phyloP scores from a whole-genome alignment of 2,113 vertebrate genomes.

The Megaptera novaeangliae region DNA sequence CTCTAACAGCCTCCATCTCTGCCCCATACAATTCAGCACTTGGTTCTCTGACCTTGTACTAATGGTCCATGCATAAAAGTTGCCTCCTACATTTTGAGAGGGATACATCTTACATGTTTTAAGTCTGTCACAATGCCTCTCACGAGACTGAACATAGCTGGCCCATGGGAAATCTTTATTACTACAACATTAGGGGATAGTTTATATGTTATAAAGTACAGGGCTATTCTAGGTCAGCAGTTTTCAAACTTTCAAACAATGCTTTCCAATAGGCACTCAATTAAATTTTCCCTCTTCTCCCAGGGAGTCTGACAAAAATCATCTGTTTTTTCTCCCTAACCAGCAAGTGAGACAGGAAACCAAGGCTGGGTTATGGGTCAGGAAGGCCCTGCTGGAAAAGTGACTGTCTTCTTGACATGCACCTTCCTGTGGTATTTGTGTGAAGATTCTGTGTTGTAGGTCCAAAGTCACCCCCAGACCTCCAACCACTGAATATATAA shows the following conservation, averaged over 20 bases:
- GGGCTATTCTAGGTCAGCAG: not conserved
- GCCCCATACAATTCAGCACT: not conserved
- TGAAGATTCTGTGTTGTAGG: not conserved
- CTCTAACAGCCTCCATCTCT: not conserved
- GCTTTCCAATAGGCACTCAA: not conserved
- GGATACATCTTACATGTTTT: not conserved
- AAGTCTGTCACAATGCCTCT: not conserved
- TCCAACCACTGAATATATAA: not conserved
- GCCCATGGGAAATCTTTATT: not conserved
- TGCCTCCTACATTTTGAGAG: not conserved
- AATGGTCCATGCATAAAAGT: not conserved
- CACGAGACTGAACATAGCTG: not conserved
- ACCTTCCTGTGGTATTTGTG: not conserved
- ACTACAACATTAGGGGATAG: not conserved
- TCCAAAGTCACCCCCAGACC: not conserved
- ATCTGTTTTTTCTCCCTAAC: not conserved
- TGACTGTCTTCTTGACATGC: not conserved
- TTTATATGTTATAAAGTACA: not conserved
- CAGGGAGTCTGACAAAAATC: not conserved
- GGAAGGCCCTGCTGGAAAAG: not conserved
- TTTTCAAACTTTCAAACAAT: not conserved
- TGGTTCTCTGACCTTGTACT: not conserved
- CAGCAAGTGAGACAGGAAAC: not conserved
- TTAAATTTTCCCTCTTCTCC: not conserved
- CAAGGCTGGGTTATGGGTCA: not conserved